A percentile compares a stretch with the other conserved stretches of the same genome.
Conservation (phyloP, 2,888 invertebrate genomes). For the Frankliniella intonsa region DNA sequence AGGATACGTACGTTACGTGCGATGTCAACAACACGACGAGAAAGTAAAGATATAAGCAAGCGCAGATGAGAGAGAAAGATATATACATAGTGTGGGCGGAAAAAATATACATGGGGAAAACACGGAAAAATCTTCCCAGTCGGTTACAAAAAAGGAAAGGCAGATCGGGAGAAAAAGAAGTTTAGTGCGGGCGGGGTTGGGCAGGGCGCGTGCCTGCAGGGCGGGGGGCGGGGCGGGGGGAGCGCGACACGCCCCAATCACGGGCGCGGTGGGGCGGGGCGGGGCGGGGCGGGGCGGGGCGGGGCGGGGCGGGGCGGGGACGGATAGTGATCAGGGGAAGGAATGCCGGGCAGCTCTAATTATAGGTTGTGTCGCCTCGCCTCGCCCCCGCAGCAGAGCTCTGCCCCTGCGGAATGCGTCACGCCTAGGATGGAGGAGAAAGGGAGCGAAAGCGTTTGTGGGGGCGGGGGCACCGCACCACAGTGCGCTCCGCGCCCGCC, state of each 20-base stretch:
- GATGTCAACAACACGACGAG: too few relatives aligned
- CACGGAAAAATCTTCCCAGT: too few relatives aligned
- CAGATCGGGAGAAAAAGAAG: too few relatives aligned
- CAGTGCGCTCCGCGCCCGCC: not conserved
- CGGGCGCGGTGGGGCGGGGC: not conserved
- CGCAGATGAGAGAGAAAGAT: too few relatives aligned
- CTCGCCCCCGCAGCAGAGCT: not conserved
- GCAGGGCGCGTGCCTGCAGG: not conserved
- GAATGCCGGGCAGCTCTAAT: slow-evolving; percentile 11
- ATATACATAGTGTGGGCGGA: too few relatives aligned
- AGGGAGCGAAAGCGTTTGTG: not conserved
- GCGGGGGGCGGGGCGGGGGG: not conserved
- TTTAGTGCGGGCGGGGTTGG: too few relatives aligned
- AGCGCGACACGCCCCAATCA: not conserved
- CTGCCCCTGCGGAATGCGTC: not conserved
- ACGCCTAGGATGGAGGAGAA: not conserved
- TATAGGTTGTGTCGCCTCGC: not conserved
- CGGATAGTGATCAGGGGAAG: not conserved
- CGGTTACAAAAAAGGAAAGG: too few relatives aligned
- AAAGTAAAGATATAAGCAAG: too few relatives aligned
- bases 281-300: not conserved
- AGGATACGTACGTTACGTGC: too few relatives aligned
- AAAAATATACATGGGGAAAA: too few relatives aligned
- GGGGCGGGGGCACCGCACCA: not conserved
- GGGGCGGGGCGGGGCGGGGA: not conserved